Conservation (phyloP, 1,140 invertebrate genomes). For the Coboldia fuscipes region DNA sequence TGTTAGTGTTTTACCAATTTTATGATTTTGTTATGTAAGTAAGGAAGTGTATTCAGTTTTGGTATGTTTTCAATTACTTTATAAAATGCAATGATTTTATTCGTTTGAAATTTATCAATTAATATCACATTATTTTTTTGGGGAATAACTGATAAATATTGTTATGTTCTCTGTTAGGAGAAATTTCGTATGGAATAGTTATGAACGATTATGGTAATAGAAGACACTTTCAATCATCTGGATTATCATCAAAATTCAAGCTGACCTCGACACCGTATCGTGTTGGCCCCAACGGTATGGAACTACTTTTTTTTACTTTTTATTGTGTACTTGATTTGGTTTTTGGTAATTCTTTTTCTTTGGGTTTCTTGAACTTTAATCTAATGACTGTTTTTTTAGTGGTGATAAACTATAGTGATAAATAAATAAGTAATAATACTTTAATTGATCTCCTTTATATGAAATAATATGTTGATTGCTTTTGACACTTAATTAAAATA, state of each 20-base stretch:
- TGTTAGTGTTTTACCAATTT: neutral
- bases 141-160: conserved; percentile 7
- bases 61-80: neutral
- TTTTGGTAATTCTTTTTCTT: neutral
- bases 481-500: neutral
- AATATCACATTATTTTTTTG: conserved; percentile 6
- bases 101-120: neutral
- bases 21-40: neutral
- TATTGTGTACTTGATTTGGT: neutral
- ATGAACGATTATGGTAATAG: conserved; percentile 24
- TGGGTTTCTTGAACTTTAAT: neutral
- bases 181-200: neutral
- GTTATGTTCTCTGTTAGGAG: conserved; percentile 1
- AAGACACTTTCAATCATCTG: conserved; percentile 21
- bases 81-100: conserved; percentile 2
- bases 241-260: conserved; percentile 20
- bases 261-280: conserved; percentile 21
- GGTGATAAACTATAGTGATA: neutral
- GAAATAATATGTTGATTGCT: neutral
- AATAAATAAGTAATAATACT: neutral
- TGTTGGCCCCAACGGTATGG: conserved; percentile 19
- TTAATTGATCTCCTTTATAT: neutral
- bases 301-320: neutral
- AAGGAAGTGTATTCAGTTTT: neutral
- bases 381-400: too few relatives aligned